Percentiles rank a stretch among this genome's conserved stretches.
These are phyloP conservation scores for Ceraclea dissimilis DNA, from an alignment of 2,888 invertebrate genomes.

Conservation along the genomic window DNA sequence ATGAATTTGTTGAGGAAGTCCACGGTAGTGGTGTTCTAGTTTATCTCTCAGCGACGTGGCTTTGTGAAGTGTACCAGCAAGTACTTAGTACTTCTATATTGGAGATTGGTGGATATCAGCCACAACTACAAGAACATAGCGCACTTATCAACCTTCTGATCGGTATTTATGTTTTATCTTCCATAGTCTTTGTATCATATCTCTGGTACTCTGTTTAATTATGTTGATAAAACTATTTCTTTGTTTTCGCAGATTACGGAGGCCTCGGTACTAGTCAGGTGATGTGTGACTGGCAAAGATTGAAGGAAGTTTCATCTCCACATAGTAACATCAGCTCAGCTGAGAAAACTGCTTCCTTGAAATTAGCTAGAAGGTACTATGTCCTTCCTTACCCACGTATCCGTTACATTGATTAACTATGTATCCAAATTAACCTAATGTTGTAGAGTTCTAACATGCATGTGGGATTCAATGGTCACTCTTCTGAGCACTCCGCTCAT, in stretches of 20 bases:
- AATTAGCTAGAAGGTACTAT: constrained; percentile 56
- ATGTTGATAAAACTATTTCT: no score
- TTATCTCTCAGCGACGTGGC: constrained; percentile 89
- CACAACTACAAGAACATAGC: constrained; percentile 43
- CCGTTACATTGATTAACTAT: no score
- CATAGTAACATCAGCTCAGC: constrained; percentile 60
- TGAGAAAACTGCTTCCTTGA: constrained; percentile 71
- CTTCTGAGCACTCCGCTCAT: constrained; percentile 75
- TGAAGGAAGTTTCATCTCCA: constrained; percentile 66
- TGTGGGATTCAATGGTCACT: constrained; percentile 87
- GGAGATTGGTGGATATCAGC: constrained; percentile 59
- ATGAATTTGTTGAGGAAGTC: constrained; percentile 86
- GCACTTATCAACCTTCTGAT: constrained; percentile 68
- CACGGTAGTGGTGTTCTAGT: constrained; percentile 88
- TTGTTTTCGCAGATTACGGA: constrained; percentile 60
- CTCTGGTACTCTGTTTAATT: no score
- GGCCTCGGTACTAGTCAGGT: constrained; percentile 78
- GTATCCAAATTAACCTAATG: no score
- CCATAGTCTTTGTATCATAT: background rate
- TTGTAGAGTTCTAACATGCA: constrained; percentile 69
- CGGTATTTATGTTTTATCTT: constrained; percentile 45
- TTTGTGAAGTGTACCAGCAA: constrained; percentile 85
- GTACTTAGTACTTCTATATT: constrained; percentile 68
- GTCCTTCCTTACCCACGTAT: no score
- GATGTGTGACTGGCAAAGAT: constrained; percentile 77